Evolutionary conservation across 1,140 invertebrate genomes (phyloP).

Genomic region (Whitmania pigra): DNA sequence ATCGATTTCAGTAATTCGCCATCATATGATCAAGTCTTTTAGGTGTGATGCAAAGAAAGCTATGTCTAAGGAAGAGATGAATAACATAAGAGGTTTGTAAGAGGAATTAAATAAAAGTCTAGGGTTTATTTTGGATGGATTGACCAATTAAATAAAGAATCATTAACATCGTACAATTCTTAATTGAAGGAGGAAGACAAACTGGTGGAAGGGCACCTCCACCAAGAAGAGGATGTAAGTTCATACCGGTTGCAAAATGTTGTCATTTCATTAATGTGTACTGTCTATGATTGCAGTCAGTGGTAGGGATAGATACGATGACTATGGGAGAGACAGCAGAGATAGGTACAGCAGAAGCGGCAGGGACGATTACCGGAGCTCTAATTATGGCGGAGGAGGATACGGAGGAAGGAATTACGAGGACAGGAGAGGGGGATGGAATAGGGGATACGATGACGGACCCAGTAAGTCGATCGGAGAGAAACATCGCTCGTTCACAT

Average conservation of each 20-base stretch:
- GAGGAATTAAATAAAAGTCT: too few relatives aligned
- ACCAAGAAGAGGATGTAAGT: not conserved
- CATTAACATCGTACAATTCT: not conserved
- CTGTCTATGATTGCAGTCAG: not conserved
- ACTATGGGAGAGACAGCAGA: not conserved
- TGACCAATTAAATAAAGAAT: not conserved
- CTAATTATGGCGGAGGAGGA: not conserved
- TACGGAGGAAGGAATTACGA: constrained; percentile 15
- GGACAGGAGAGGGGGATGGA: constrained; percentile 8
- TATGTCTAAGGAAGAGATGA: constrained; percentile 21
- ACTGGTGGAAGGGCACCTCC: not conserved
- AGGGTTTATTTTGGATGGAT: not conserved
- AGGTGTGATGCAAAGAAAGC: constrained; percentile 26
- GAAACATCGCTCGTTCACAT: not conserved
- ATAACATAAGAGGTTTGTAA: constrained; percentile 3
- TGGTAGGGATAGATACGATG: constrained; percentile 9
- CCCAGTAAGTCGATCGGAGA: not conserved
- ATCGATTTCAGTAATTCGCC: constrained; percentile 16
- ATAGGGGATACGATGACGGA: constrained; percentile 17
- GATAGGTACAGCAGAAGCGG: constrained; percentile 2
- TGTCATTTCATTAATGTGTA: not conserved
- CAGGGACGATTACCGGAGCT: too few relatives aligned
- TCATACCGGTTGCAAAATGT: not conserved
- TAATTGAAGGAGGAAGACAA: constrained; percentile 7
- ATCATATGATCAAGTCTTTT: constrained; percentile 24